Evolutionary conservation across 2,113 vertebrate species (phyloP).

Genomic region (Ammodytes dubius): DNA sequence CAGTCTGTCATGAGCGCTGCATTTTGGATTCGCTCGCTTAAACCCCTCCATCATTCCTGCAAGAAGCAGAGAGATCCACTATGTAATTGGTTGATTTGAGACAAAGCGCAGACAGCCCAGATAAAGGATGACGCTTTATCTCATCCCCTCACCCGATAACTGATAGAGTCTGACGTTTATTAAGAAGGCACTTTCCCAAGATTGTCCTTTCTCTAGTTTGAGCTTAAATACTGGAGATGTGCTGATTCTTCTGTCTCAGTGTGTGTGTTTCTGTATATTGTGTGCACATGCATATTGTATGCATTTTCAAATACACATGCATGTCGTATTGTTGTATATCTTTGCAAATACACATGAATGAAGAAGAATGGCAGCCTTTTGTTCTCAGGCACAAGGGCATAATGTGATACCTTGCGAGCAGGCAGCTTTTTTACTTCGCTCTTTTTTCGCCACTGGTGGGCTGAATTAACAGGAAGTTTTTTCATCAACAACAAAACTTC

Average conservation of each 20-base stretch:
- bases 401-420: slow-evolving; percentile 39
- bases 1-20: slow-evolving; percentile 64
- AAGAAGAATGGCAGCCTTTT: slow-evolving; percentile 15
- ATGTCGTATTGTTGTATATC: slow-evolving; percentile 9
- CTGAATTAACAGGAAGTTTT: slow-evolving; percentile 46
- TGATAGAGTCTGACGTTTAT: slow-evolving; percentile 41
- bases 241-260: slow-evolving; percentile 11
- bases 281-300: slow-evolving; percentile 1
- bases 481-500: slow-evolving; percentile 45
- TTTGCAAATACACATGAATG: slow-evolving; percentile 35
- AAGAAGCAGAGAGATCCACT: slow-evolving; percentile 52
- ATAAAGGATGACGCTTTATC: slow-evolving; percentile 21
- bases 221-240: slow-evolving; percentile 57
- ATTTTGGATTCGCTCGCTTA: slow-evolving; percentile 77
- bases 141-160: slow-evolving; percentile 12
- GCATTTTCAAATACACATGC: no score
- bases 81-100: slow-evolving; percentile 42
- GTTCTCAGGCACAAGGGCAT: slow-evolving; percentile 21
- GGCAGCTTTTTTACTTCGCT: slow-evolving; percentile 59
- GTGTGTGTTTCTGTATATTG: slow-evolving; percentile 3
- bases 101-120: slow-evolving; percentile 11
- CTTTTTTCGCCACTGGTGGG: slow-evolving; percentile 1
- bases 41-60: slow-evolving; percentile 30
- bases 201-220: slow-evolving; percentile 42
- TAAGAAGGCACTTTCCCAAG: slow-evolving; percentile 44